Percentiles rank a stretch among this genome's conserved stretches.
These are phyloP conservation scores for Hydropsyche betteni DNA, from an alignment of 2,888 invertebrate genomes.

Conservation along the genomic window DNA sequence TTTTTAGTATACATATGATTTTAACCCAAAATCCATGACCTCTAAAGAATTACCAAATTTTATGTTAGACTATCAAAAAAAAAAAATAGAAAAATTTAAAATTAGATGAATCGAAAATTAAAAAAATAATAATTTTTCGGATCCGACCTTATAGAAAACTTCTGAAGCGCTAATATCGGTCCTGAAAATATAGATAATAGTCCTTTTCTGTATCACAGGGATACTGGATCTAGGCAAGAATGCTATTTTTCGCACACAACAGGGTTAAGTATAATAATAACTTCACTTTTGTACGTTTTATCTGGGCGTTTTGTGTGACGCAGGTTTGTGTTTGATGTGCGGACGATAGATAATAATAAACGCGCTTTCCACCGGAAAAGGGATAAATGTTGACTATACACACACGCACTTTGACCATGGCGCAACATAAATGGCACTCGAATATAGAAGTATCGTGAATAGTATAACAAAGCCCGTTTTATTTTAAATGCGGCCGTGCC, in stretches of 20 bases:
- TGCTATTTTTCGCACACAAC: constrained; percentile 26
- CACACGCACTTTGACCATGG: neutral
- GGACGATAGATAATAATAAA: constrained; percentile 42
- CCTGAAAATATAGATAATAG: constrained; percentile 10
- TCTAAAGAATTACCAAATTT: too few relatives aligned
- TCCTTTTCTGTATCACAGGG: neutral
- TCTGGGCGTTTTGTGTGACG: constrained; percentile 29
- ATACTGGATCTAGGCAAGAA: neutral
- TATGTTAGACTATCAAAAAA: too few relatives aligned
- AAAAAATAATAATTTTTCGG: too few relatives aligned
- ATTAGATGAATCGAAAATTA: too few relatives aligned
- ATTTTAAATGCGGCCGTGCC: too few relatives aligned
- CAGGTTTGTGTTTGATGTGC: constrained; percentile 36
- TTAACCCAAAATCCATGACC: too few relatives aligned
- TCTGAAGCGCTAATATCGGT: neutral
- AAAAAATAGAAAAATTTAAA: too few relatives aligned
- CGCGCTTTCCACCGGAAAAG: constrained; percentile 35
- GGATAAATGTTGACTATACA: constrained; percentile 31
- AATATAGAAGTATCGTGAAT: too few relatives aligned
- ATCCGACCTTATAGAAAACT: too few relatives aligned
- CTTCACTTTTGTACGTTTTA: constrained; percentile 28
- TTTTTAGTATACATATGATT: too few relatives aligned
- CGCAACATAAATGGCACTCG: too few relatives aligned
- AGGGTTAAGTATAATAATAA: constrained; percentile 37
- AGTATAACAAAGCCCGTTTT: too few relatives aligned